These are phyloP conservation scores for Stictonetta naevosa DNA, from an alignment of 2,113 vertebrate species.

Conservation along the genomic window DNA sequence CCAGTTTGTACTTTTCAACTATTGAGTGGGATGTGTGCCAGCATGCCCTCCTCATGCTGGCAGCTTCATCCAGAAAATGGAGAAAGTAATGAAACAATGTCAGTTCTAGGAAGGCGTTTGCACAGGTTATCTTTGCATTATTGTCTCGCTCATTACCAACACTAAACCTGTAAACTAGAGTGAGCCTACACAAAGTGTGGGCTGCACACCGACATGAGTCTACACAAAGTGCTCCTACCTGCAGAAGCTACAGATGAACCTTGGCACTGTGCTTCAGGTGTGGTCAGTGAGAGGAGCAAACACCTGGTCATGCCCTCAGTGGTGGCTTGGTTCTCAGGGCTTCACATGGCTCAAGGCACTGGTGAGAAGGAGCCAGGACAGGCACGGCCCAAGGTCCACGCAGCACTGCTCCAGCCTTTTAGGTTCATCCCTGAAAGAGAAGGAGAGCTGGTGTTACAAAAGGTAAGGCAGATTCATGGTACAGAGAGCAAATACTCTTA, in stretches of 20 bases:
- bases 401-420: too few species aligned
- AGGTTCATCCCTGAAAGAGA: not conserved
- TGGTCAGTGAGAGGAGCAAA: not conserved
- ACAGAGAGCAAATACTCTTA: not conserved
- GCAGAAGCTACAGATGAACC: not conserved
- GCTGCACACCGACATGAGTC: not conserved
- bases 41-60: not conserved
- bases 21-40: not conserved
- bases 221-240: not conserved
- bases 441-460: not conserved
- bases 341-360: not conserved
- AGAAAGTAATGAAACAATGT: not conserved
- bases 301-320: accelerated
- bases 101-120: not conserved
- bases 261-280: not conserved
- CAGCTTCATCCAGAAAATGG: not conserved
- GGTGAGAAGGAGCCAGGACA: not conserved
- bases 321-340: not conserved
- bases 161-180: not conserved
- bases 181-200: not conserved
- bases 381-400: too few species aligned
- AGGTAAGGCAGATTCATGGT: not conserved
- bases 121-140: not conserved
- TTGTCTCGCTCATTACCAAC: not conserved
- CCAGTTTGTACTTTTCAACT: constrained; percentile 7